A percentile compares a stretch with the other conserved stretches of the same genome.
Conservation (phyloP, 2,113 vertebrate species). For the Nanorana parkeri region DNA sequence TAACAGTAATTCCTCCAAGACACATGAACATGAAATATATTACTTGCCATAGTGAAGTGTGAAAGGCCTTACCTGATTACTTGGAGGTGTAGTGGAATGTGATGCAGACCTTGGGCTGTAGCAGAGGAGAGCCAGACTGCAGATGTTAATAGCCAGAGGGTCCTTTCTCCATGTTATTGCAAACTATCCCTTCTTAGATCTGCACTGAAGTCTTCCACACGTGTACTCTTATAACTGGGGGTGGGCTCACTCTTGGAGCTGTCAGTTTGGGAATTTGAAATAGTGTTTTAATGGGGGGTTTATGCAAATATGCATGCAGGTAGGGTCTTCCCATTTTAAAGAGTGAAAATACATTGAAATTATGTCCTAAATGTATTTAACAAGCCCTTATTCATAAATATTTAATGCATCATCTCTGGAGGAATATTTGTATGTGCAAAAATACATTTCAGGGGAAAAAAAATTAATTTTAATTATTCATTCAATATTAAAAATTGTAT, state of each 20-base stretch:
- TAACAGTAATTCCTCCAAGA: not conserved
- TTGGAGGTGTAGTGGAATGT: not conserved
- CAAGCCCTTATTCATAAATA: too few relatives aligned
- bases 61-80: slow-evolving; percentile 25
- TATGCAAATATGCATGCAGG: slow-evolving; percentile 12
- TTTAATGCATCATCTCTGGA: too few relatives aligned
- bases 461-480: too few relatives aligned
- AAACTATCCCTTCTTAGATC: slow-evolving; percentile 4
- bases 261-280: slow-evolving; percentile 19
- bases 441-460: too few relatives aligned
- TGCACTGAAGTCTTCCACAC: slow-evolving; percentile 14
- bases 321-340: slow-evolving; percentile 9
- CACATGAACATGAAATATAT: not conserved
- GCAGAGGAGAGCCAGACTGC: not conserved
- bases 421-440: too few relatives aligned
- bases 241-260: slow-evolving; percentile 60
- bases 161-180: slow-evolving; percentile 28
- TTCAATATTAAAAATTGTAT: too few relatives aligned
- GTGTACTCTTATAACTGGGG: slow-evolving; percentile 72
- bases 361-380: not conserved
- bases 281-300: not conserved
- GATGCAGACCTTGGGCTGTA: slow-evolving; percentile 16
- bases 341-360: not conserved
- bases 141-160: slow-evolving; percentile 49
- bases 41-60: not conserved